phyloP scores from a whole-genome alignment of 92 coral and sea anemone species.

The Montipora capitata region DNA sequence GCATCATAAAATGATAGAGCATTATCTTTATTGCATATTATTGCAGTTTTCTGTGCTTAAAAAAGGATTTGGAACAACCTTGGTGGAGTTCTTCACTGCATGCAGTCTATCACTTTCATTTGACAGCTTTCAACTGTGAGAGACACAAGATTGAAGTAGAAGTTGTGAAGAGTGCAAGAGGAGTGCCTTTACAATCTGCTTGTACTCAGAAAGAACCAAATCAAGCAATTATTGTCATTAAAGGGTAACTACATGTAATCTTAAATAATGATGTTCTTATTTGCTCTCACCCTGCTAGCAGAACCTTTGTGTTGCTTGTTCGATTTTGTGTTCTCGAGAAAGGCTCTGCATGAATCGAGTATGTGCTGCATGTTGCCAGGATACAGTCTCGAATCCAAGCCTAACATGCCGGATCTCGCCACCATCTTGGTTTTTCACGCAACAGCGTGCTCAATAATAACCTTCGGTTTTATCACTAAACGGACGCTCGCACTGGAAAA shows the following conservation, averaged over 20 bases:
- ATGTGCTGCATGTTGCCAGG: too few relatives aligned
- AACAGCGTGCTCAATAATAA: too few relatives aligned
- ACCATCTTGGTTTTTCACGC: too few relatives aligned
- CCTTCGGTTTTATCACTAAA: too few relatives aligned
- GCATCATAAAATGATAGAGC: not conserved
- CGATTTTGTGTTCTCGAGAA: too few relatives aligned
- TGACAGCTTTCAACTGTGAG: constrained; percentile 46
- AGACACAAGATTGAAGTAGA: constrained; percentile 62
- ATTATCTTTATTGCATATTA: not conserved
- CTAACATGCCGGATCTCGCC: too few relatives aligned
- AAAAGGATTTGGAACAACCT: constrained; percentile 52
- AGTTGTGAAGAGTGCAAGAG: constrained; percentile 2
- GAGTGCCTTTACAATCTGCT: not conserved
- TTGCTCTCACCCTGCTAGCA: too few relatives aligned
- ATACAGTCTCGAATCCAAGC: too few relatives aligned
- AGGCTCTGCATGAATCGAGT: too few relatives aligned
- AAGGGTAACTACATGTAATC: constrained; percentile 9
- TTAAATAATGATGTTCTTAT: too few relatives aligned
- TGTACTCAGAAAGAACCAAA: constrained; percentile 30
- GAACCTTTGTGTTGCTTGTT: too few relatives aligned
- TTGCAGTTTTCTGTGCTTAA: constrained; percentile 67
- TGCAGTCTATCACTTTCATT: constrained; percentile 79
- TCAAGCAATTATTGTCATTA: constrained; percentile 10
- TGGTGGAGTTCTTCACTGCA: constrained; percentile 57
- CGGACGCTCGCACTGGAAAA: too few relatives aligned